Base-by-base conservation (phyloP, 2,888 invertebrate species). In the Macropis europaea region DNA sequence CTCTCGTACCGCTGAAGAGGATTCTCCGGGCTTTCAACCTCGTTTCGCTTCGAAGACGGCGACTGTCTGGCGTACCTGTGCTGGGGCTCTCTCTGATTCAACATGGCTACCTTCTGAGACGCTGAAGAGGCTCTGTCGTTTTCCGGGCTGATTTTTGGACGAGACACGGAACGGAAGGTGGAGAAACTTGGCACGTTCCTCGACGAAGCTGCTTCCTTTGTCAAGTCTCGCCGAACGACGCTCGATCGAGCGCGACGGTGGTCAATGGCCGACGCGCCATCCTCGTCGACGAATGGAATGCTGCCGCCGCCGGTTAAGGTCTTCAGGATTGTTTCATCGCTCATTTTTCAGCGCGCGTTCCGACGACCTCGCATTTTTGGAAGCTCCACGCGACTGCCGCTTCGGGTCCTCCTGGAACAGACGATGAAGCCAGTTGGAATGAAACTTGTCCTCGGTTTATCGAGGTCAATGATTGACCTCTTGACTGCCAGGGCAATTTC, bases 261-360 rank as follows among this genome's bases (percentile, higher is more conserved):
- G 5, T 64, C 71, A 9, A 42, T 34, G 48, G 43, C 71, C 47
- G 54, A 19, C 34, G 26, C 19, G 34, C 74, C 82, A 73, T 86
- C 84, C 61, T 83, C 83, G 68, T 84, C 84, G 56, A 76, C 79
- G 62, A 79, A 85, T 13, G 83, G 82, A 71, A 83, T 83, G 64
- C 70, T 80, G n/a, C 69, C 70, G 59, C 72, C 77, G 52, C 48
- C 78, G 52, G 69, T 61, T 43, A 79, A 43, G 30, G 68, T 64
- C 53, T 75, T 84, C 38, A 74, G 22, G 22, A 79, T 70, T 19
- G 77, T 73, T 63, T 82, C 81, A 67, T 84, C 79, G 63, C 56
- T 82, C 83, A 82, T 85, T 53, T 72, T 77, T 48, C 50, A 2
- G 22, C 43, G 48, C 5, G 34, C 28, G 19, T 6, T 17, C 38